phyloP scores from a whole-genome alignment of 2,888 invertebrate species.

The Acanthococcus lagerstroemiae region DNA sequence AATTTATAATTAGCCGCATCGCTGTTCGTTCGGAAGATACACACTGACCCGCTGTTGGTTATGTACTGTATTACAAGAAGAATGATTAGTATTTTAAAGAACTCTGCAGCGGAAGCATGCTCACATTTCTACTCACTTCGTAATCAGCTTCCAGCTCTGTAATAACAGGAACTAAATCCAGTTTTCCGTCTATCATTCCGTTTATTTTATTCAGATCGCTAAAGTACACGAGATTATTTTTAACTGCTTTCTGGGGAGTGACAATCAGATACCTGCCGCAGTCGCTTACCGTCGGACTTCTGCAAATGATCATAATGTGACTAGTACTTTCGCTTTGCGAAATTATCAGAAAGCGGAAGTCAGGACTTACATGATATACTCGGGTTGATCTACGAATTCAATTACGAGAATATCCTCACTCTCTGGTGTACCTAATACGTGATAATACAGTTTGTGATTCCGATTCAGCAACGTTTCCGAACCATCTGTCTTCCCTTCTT shows the following conservation, averaged over 20 bases:
- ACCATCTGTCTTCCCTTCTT: slow-evolving; percentile 76
- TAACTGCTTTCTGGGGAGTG: slow-evolving; percentile 74
- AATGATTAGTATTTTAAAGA: too few species aligned
- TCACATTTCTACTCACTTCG: slow-evolving; percentile 62
- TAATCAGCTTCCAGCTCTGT: slow-evolving; percentile 87
- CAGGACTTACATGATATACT: slow-evolving; percentile 78
- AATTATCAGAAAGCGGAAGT: neutral
- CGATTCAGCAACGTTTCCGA: slow-evolving; percentile 78
- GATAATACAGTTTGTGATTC: slow-evolving; percentile 91
- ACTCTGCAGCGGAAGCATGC: too few species aligned
- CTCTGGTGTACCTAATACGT: slow-evolving; percentile 75
- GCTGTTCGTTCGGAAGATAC: slow-evolving; percentile 51
- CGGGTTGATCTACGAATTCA: slow-evolving; percentile 82
- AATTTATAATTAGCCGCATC: slow-evolving; percentile 85
- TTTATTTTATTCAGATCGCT: slow-evolving; percentile 55
- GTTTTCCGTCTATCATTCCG: slow-evolving; percentile 52
- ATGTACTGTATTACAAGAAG: slow-evolving; percentile 58
- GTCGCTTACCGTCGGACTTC: slow-evolving; percentile 75
- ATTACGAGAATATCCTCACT: slow-evolving; percentile 74
- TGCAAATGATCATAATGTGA: slow-evolving; percentile 26
- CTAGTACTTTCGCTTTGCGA: slow-evolving; percentile 5
- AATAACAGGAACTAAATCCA: slow-evolving; percentile 68
- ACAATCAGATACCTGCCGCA: slow-evolving; percentile 84
- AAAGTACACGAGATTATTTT: slow-evolving; percentile 81
- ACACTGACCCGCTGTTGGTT: slow-evolving; percentile 64